Evolutionary conservation across 2,797 vertebrate genomes (phyloP), one percentile per base, ranked within the genome.

Genomic region (Gymnothorax javanicus): DNA sequence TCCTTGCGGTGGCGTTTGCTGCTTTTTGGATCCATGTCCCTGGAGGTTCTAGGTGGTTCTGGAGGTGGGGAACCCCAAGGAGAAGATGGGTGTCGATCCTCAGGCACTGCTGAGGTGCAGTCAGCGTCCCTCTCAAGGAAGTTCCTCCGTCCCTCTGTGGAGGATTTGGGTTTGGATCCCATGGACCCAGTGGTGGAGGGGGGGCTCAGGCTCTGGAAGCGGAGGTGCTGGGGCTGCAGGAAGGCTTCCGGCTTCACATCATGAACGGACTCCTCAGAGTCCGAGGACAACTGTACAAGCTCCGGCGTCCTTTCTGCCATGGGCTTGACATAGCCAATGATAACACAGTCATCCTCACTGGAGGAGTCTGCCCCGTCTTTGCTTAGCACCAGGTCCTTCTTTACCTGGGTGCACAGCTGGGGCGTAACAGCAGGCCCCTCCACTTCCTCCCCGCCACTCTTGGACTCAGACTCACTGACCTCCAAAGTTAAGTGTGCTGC

Each of bases 301-400:
- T 99, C 98, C 62, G 98, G 98, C 0, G 98, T 99, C 89, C 98
- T 97, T 85, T 99, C 97, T 54, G 93, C 90, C 71, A 96, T 92
- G 0, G 98, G 96, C 87, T 98, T 99, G 71, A 99, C 96, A 88
- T 96, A 98, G 7, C 97, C 95, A 25, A 99, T 92, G 83, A 99
- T 97, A 64, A 99, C 92, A 90, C 98, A 99, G 88, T 97, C 98
- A 7, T 97, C 97, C 0, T 93, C 95, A 20, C 95, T 95, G 85
- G 93, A 93, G 69, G 93, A 93, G 82, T 90, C 91, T 13, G 90
- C 92, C 20, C 92, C 92, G 62, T 93, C 90, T 0, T 93, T 93
- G 7, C 20, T 4, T 13, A 9, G 85, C 20, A 62, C 27, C 20
- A 91, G 86, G 59, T 94, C 92, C 7, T 87, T 86, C 71, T 90